Percentiles rank a stretch among this genome's conserved stretches.
These are phyloP conservation scores for Netelia virgata DNA, from an alignment of 2,888 invertebrate species.

Conservation along the genomic window DNA sequence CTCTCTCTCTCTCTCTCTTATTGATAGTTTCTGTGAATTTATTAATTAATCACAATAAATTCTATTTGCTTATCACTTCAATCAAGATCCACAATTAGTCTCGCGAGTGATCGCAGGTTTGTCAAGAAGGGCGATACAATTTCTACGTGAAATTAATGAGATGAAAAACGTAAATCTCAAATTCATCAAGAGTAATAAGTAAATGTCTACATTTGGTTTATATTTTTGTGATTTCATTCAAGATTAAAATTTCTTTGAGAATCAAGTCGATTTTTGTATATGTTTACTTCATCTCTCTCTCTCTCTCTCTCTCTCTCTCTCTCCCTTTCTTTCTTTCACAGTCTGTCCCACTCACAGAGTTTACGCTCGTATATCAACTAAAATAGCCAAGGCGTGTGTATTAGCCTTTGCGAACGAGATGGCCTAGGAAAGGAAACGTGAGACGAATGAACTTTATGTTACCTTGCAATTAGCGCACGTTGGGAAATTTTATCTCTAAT, in stretches of 20 bases:
- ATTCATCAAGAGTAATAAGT: background rate
- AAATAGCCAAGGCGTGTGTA: slow-evolving; percentile 55
- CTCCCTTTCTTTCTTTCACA: slow-evolving; percentile 27
- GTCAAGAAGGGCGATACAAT: too few species aligned
- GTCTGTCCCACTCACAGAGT: slow-evolving; percentile 18
- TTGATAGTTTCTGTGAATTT: too few species aligned
- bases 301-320: slow-evolving; percentile 21
- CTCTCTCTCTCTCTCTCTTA: too few species aligned
- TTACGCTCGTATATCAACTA: slow-evolving; percentile 39
- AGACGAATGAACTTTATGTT: slow-evolving; percentile 44
- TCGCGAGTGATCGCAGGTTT: too few species aligned
- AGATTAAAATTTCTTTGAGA: background rate
- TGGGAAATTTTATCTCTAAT: slow-evolving; percentile 61
- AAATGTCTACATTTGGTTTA: slow-evolving; percentile 4
- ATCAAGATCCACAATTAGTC: too few species aligned
- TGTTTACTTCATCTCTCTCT: slow-evolving; percentile 19
- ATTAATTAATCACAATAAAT: too few species aligned
- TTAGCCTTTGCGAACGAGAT: slow-evolving; percentile 54
- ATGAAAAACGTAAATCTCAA: background rate
- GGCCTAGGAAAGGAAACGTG: slow-evolving; percentile 21
- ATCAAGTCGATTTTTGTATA: background rate
- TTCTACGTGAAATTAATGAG: too few species aligned
- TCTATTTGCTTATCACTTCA: too few species aligned
- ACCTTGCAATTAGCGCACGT: slow-evolving; percentile 63
- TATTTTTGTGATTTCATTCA: slow-evolving; percentile 4